Evolutionary conservation across 1,140 invertebrate genomes (phyloP).

Genomic region (Dendroctonus ponderosae): DNA sequence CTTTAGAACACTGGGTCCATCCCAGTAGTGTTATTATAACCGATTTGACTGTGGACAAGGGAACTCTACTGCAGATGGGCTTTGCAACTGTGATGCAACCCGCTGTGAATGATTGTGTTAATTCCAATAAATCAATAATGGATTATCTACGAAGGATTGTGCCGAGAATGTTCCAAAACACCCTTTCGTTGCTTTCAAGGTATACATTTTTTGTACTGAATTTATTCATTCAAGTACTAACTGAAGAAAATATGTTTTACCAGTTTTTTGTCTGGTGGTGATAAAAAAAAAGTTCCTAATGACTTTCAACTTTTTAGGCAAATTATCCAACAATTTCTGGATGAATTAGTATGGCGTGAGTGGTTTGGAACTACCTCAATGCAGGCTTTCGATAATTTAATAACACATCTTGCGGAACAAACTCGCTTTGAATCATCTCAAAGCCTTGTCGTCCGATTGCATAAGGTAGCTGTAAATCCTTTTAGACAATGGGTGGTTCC

Average conservation of each 20-base stretch:
- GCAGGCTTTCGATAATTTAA: conserved; percentile 79
- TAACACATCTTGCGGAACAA: conserved; percentile 74
- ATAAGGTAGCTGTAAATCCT: conserved; percentile 70
- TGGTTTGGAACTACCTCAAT: conserved; percentile 71
- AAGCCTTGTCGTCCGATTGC: conserved; percentile 51
- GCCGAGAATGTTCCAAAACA: conserved; percentile 88
- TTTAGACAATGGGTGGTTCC: conserved; percentile 71
- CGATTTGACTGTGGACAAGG: conserved; percentile 79
- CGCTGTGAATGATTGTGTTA: conserved; percentile 60
- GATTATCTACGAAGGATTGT: conserved; percentile 81
- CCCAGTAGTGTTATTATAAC: conserved; percentile 74
- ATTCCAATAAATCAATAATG: conserved; percentile 78
- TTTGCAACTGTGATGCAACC: conserved; percentile 72
- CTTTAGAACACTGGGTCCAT: conserved; percentile 73
- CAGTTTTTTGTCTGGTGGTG: too few species aligned
- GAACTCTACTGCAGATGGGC: conserved; percentile 71
- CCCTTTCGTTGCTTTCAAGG: conserved; percentile 74
- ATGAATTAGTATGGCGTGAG: conserved; percentile 71
- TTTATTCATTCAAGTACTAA: neutral
- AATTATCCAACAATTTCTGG: conserved; percentile 65
- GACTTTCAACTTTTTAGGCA: conserved; percentile 20
- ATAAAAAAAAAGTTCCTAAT: too few species aligned
- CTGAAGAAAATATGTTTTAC: neutral
- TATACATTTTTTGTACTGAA: conserved; percentile 46
- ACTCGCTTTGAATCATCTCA: conserved; percentile 62